A percentile compares a stretch with the other conserved stretches of the same genome.
Evolutionary conservation across 2,113 vertebrate species (phyloP).

Genomic region (Coptodon bakossiorum): DNA sequence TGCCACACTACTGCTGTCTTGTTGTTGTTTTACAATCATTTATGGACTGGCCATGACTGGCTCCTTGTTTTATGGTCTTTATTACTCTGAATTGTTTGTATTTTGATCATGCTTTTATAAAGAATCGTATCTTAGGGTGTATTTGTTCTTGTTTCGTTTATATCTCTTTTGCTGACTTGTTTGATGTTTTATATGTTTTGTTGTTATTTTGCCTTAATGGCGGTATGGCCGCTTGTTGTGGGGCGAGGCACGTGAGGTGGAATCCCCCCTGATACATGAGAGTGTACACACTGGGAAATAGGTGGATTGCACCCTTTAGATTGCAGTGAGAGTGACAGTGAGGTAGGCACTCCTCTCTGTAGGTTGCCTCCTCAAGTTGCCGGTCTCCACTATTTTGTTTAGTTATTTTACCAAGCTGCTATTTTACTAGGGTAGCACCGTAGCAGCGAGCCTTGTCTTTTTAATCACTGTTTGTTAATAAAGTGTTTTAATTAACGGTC

Average conservation of each 20-base stretch:
- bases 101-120: neutral
- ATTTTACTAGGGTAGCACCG: neutral
- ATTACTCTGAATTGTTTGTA: neutral
- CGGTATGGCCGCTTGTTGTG: accelerated
- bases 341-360: neutral
- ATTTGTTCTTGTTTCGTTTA: neutral
- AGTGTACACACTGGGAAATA: neutral
- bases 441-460: neutral
- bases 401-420: accelerated
- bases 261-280: neutral
- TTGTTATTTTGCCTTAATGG: neutral
- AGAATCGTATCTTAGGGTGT: neutral
- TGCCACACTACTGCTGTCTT: neutral
- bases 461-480: neutral
- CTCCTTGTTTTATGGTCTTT: neutral
- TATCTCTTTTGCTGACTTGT: neutral
- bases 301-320: neutral
- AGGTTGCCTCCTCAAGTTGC: neutral
- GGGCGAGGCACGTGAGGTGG: neutral
- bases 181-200: neutral
- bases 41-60: neutral
- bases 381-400: neutral
- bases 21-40: neutral
- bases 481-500: neutral
- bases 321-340: neutral